Base-by-base conservation (phyloP, 2,888 invertebrate genomes). In the Polymixis lichenea region DNA sequence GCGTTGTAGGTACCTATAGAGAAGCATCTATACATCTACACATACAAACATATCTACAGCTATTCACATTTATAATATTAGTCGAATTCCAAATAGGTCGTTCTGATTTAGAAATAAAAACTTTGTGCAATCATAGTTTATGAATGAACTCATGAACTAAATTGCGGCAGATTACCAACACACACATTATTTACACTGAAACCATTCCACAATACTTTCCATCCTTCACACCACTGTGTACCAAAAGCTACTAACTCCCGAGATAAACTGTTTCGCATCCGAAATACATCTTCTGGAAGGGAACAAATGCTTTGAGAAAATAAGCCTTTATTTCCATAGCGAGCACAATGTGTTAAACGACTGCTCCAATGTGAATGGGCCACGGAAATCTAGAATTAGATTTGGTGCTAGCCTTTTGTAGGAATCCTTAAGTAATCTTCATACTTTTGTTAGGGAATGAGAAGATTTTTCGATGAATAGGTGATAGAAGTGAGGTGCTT, bases 241-340 rank as follows among this genome's bases (percentile, higher is more conserved):
- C 28, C 89, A 75, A 87, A 85, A 86, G 86, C 88, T 88, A 89
- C 90, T 89, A 92, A 89, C 92, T 92, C 89, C 79, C 77, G 89
- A 94, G 94, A 95, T 93, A 95, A 94, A 94, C 94, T 92, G 91
- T 91, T 90, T 91, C 93, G 92, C 94, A 93, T 94, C 93, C 91
- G 90, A 93, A 95, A 95, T 93, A 92, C 92, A 94, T 95, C 95
- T 94, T 93, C 91, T 92, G 93, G 95, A 95, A 94, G 92, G 91
- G 92, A 93, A 95, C 94, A 95, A 95, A 95, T 93, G 93, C 92
- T 90, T 89, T 85, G 89, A 92, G 92, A 92, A 93, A 93, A 94
- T 93, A 94, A 94, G 92, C 93, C 92, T 92, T 92, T 93, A 93
- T 93, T 94, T 92, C 91, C 90, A 89, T 90, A 90, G 89, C 77